Base-by-base conservation (phyloP, 2,113 vertebrate genomes). In the Poeciliopsis prolifica region DNA sequence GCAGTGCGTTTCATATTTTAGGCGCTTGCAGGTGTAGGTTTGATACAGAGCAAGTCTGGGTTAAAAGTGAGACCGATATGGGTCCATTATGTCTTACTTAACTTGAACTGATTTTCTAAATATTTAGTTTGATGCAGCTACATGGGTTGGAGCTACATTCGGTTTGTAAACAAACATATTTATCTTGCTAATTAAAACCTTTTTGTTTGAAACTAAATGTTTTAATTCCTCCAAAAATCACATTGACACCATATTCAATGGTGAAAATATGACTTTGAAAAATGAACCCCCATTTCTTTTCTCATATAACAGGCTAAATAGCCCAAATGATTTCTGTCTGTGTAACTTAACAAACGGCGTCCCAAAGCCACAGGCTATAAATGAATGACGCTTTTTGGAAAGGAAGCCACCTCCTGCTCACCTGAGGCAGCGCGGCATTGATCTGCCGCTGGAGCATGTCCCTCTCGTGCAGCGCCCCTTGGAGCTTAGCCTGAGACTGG, bases 391-490 rank as follows among this genome's bases (percentile, higher is more conserved):
- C 24, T 28, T 67, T 3, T 9, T 66, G 12, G 51, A 61, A 62
- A 64, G 17, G 54, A 26, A 60, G 19, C 61, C 35, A 33, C 42
- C 3, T 70, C 33, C 94, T 94, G 98, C 94, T 95, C 94, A 98
- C 97, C 97, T 99, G 97, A 3, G 97, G 97, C 31, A 98, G 95
- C 15, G 97, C 95, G 0, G 97, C 97, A 91, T 95, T 98, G 84
- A 99, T 96, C 85, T 98, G 97, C 70, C 97, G 94, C 94, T 99
- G 97, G 80, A 99, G 96, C 86, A 96, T 96, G 93, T 99, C 97
- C 61, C 97, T 94, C 87, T 99, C 97, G n/a, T 97, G 96, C 28
- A 96, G 92, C 69, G 96, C 95, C 75, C 97, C 97, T 94, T 99
- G 97, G 72, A 98, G 95, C 89, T 95, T 96, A 75, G 94, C 94